Evolutionary conservation across 2,113 vertebrate species (phyloP), one percentile per base, ranked within the genome.

Genomic region (Cyanoderma ruficeps): DNA sequence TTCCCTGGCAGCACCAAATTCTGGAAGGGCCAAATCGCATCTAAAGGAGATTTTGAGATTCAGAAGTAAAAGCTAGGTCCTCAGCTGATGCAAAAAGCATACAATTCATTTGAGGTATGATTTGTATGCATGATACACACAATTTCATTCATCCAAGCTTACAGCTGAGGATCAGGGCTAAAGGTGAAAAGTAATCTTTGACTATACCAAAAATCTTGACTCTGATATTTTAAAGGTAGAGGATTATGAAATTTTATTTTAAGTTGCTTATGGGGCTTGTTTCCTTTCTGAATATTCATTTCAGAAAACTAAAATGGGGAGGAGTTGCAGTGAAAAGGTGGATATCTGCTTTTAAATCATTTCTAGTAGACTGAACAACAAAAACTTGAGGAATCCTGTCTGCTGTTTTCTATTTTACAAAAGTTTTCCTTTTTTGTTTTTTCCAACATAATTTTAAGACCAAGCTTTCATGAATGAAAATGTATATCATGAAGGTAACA

Each of bases 41-140:
- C 56, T 92, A 83, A 74, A 89, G 76, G 72, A 90, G 94, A 82
- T 76, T 41, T 11, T 79, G 69, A 92, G n/a, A 74, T 91, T 82
- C 70, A 83, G 55, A 89, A 92, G 57, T 70, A 84, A 49, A 64
- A 92, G 75, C 46, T 60, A 68, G 17, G 17, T 50, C 57, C 65
- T 92, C 70, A 72, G 53, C 9, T 93, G 78, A 65, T 69, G 76
- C 57, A 85, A 87, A 94, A 84, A 13, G 2, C 37, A 72, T 11
- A 46, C 13, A 87, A 41, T n/a, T 75, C 27, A 39, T 84, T 37
- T 94, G 72, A 89, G 84, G 77, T 25, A 59, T 24, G 56, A 24
- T 16, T 35, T 59, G 56, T 24, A 24, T 59, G n/a, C 15, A 35
- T 35, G 56, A 35, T 35, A 57, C 22, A 59, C 24, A 35, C 56